phyloP scores from a whole-genome alignment of 1,140 invertebrate species.

The Portunus trituberculatus region DNA sequence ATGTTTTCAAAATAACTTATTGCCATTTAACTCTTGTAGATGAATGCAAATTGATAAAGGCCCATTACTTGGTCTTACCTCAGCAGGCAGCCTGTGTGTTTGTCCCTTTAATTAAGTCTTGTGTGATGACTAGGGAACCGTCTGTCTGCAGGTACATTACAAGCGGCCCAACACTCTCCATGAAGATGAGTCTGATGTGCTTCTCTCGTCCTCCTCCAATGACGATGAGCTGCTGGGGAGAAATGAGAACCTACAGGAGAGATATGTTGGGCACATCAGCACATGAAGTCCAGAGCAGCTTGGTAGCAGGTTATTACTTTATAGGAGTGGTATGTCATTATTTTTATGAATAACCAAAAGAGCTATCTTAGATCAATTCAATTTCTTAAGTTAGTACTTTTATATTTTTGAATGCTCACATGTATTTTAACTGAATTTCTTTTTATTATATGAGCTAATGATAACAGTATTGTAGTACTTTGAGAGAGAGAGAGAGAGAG shows the following conservation, averaged over 20 bases:
- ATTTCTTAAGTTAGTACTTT: too few species aligned
- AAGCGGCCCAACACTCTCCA: slow-evolving; percentile 56
- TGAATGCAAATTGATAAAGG: too few species aligned
- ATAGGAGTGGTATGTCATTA: neutral
- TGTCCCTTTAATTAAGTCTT: too few species aligned
- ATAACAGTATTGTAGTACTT: neutral
- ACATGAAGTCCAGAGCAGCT: slow-evolving; percentile 35
- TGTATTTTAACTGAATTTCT: neutral
- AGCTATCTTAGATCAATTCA: neutral
- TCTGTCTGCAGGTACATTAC: slow-evolving; percentile 49
- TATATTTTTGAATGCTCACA: neutral
- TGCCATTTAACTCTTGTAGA: too few species aligned
- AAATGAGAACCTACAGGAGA: slow-evolving; percentile 69
- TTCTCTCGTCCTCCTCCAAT: slow-evolving; percentile 61
- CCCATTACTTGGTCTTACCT: too few species aligned
- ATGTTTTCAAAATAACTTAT: too few species aligned
- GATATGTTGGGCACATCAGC: slow-evolving; percentile 32
- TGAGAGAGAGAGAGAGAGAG: neutral
- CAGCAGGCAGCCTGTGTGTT: too few species aligned
- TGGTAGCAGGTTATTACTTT: neutral
- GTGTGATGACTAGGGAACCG: too few species aligned
- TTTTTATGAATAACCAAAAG: neutral
- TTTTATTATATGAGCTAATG: neutral
- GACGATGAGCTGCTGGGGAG: slow-evolving; percentile 65
- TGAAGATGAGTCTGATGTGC: slow-evolving; percentile 64